phyloP scores from a whole-genome alignment of 2,888 invertebrate species.

The Dryobotodes eremita region DNA sequence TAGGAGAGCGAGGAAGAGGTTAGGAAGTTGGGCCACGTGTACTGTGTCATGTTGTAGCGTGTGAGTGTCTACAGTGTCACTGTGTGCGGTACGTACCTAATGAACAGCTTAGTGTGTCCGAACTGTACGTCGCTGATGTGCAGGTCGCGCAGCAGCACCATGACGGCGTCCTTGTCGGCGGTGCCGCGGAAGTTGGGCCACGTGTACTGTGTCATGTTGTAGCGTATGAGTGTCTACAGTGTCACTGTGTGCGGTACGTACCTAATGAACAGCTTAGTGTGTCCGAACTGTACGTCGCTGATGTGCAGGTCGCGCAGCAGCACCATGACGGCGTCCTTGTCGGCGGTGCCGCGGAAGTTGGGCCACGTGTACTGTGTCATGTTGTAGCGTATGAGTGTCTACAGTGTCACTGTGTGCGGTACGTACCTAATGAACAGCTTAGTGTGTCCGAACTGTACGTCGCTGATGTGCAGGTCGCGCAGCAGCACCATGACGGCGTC shows the following conservation, averaged over 20 bases:
- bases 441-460: conserved; percentile 98
- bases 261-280: conserved; percentile 98
- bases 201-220: conserved; percentile 98
- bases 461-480: conserved; percentile 94
- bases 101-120: conserved; percentile 98
- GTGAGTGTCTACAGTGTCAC: background rate
- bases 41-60: too few species aligned
- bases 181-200: conserved; percentile 98
- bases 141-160: conserved; percentile 95
- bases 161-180: conserved; percentile 95
- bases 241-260: conserved; percentile 71
- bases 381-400: conserved; percentile 93
- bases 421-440: conserved; percentile 97
- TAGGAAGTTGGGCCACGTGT: too few species aligned
- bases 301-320: conserved; percentile 95
- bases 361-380: conserved; percentile 99
- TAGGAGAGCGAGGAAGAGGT: too few species aligned
- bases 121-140: conserved; percentile 96
- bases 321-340: conserved; percentile 95
- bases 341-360: conserved; percentile 95
- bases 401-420: background rate
- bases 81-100: conserved; percentile 90
- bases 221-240: conserved; percentile 87
- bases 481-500: conserved; percentile 97
- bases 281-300: conserved; percentile 97